Conservation (phyloP, 1,140 invertebrate species). For the Anadara kagoshimensis region DNA sequence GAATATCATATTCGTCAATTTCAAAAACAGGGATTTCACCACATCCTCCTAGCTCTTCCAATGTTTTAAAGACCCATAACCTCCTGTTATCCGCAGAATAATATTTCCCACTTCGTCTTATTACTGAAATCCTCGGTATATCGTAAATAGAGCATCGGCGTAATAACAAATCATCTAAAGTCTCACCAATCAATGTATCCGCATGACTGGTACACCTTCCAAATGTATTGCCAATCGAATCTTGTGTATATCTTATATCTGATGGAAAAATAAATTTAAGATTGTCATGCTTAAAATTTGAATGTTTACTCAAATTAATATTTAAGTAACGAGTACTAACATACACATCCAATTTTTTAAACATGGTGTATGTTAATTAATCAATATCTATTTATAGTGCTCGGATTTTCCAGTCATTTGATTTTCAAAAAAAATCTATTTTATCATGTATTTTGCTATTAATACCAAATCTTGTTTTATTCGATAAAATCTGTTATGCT, state of each 20-base stretch:
- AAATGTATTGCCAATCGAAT: conserved; percentile 23
- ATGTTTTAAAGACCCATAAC: conserved; percentile 19
- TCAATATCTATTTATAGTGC: too few species aligned
- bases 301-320: too few species aligned
- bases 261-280: conserved; percentile 2
- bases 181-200: background rate
- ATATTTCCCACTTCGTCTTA: conserved; percentile 13
- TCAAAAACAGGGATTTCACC: background rate
- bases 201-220: conserved; percentile 4
- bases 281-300: too few species aligned
- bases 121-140: conserved; percentile 13
- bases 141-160: background rate
- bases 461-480: too few species aligned
- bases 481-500: too few species aligned
- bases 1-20: too few species aligned
- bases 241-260: conserved; percentile 29
- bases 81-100: conserved; percentile 26
- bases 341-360: too few species aligned
- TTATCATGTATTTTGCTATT: too few species aligned
- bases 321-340: too few species aligned
- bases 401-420: too few species aligned
- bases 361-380: too few species aligned
- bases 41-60: conserved; percentile 24
- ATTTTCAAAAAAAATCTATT: too few species aligned
- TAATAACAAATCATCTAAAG: conserved; percentile 7